These are phyloP conservation scores for Micronycteris hirsuta DNA, from an alignment of 2,113 vertebrate genomes.

Conservation along the genomic window DNA sequence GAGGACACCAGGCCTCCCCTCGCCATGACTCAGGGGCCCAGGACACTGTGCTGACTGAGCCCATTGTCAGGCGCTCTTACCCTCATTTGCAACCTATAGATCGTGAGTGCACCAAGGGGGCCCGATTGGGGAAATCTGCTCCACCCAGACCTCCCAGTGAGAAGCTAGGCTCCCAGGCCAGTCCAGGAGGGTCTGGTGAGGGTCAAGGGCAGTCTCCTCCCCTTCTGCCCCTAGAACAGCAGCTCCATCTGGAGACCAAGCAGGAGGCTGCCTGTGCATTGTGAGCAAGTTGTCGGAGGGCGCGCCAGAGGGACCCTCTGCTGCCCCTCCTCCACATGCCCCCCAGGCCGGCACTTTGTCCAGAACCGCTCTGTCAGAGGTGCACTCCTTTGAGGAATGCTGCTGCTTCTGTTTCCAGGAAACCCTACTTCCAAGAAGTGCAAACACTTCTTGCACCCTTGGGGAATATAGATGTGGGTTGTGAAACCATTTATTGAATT, in stretches of 20 bases:
- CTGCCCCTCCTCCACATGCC: background rate
- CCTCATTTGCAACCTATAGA: background rate
- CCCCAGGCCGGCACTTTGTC: background rate
- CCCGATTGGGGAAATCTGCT: background rate
- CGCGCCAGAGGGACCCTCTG: background rate
- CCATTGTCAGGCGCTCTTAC: background rate
- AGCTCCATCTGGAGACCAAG: background rate
- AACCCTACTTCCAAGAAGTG: background rate
- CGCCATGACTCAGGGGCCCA: background rate
- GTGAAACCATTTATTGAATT: background rate
- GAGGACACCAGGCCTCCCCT: background rate
- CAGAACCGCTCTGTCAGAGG: no score
- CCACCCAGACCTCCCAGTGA: background rate
- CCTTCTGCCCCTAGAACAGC: background rate
- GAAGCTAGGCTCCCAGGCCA: background rate
- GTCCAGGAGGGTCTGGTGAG: background rate
- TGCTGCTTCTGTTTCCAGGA: background rate
- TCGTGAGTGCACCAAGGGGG: background rate
- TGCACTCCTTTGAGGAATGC: background rate
- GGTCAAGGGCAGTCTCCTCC: background rate
- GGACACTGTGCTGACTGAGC: background rate
- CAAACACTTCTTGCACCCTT: accelerated
- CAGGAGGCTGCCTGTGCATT: no score
- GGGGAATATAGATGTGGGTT: background rate
- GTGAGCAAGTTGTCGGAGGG: background rate